Percentiles rank a stretch among this genome's conserved stretches.
These are phyloP conservation scores for Parnassius apollo DNA, from an alignment of 2,888 invertebrate genomes.

Conservation along the genomic window DNA sequence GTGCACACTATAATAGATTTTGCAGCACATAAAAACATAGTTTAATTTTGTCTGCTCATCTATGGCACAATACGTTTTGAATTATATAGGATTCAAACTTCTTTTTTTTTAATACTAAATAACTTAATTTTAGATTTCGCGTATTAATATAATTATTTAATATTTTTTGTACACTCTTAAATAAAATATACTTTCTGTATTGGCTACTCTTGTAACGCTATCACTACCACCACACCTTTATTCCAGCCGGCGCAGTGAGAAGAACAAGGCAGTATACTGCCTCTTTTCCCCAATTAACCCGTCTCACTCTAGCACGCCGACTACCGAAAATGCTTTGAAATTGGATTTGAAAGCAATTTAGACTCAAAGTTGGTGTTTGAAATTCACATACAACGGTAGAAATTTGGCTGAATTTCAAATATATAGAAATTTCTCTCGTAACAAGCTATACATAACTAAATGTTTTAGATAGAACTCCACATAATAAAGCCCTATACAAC, in stretches of 20 bases:
- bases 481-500: too few relatives aligned
- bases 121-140: too few relatives aligned
- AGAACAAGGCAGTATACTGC: conserved; percentile 32
- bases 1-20: too few relatives aligned
- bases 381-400: conserved; percentile 15
- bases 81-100: too few relatives aligned
- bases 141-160: too few relatives aligned
- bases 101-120: too few relatives aligned
- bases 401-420: conserved; percentile 8
- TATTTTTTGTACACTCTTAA: too few relatives aligned
- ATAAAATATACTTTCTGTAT: too few relatives aligned
- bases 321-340: conserved; percentile 40
- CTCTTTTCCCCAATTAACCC: conserved; percentile 20
- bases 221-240: conserved; percentile 28
- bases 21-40: too few relatives aligned
- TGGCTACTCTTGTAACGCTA: conserved; percentile 23
- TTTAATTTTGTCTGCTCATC: too few relatives aligned
- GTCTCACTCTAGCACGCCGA: conserved; percentile 34
- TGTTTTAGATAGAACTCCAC: background rate
- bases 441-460: background rate
- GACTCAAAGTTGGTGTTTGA: conserved; percentile 22
- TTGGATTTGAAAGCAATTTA: conserved; percentile 36
- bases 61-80: too few relatives aligned
- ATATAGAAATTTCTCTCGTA: conserved; percentile 1
- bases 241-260: conserved; percentile 38